These are phyloP conservation scores for Marisa cornuarietis DNA, from an alignment of 1,140 invertebrate genomes.

Conservation along the genomic window DNA sequence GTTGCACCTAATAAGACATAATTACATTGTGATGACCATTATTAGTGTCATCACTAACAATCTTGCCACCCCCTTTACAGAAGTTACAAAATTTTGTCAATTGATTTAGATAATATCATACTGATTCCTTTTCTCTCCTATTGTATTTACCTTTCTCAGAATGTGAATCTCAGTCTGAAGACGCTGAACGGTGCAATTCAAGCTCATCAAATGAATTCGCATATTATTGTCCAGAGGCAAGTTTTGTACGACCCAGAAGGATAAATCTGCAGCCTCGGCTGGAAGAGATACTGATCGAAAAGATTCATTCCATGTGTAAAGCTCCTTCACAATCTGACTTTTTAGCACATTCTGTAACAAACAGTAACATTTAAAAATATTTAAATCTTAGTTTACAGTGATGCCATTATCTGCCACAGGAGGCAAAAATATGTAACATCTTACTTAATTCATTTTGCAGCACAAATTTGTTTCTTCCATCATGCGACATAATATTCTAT, in stretches of 20 bases:
- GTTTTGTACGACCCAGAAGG: constrained; percentile 83
- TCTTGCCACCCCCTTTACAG: too few relatives aligned
- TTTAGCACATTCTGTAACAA: constrained; percentile 57
- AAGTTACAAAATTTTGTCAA: not conserved
- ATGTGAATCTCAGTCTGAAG: constrained; percentile 75
- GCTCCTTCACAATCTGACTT: constrained; percentile 56
- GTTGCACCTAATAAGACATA: too few relatives aligned
- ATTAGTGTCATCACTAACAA: too few relatives aligned
- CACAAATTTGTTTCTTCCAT: too few relatives aligned
- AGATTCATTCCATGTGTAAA: constrained; percentile 64
- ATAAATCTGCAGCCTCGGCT: constrained; percentile 75
- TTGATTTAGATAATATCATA: not conserved
- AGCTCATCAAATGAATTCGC: constrained; percentile 71
- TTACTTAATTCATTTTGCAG: too few relatives aligned
- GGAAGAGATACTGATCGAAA: constrained; percentile 68
- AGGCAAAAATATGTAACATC: too few relatives aligned
- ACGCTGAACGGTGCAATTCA: constrained; percentile 75
- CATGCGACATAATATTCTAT: too few relatives aligned
- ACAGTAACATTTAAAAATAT: not conserved
- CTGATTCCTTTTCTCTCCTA: not conserved
- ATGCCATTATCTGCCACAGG: too few relatives aligned
- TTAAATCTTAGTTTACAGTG: too few relatives aligned
- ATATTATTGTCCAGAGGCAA: constrained; percentile 74
- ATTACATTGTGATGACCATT: too few relatives aligned
- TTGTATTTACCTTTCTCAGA: constrained; percentile 70